Percentiles rank a stretch among this genome's conserved stretches.
phyloP scores from a whole-genome alignment of 1,140 invertebrate species.

The Brachystomella parvula region DNA sequence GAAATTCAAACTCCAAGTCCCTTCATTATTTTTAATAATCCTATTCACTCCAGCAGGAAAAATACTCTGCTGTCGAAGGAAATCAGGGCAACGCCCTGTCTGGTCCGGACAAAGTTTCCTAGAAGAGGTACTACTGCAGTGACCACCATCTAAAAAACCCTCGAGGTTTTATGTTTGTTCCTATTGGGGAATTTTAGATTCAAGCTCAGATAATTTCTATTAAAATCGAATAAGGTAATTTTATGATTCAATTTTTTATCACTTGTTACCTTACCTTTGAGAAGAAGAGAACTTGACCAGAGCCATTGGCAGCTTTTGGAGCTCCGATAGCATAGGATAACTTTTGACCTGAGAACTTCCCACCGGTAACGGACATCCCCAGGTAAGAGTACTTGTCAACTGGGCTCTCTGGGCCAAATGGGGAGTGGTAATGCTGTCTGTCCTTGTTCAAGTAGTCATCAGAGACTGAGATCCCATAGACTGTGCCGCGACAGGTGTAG shows the following conservation, averaged over 20 bases:
- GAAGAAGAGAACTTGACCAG: conserved; percentile 77
- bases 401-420: conserved; percentile 55
- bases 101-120: too few species aligned
- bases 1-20: background rate
- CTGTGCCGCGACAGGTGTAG: conserved; percentile 73
- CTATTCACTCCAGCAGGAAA: conserved; percentile 10
- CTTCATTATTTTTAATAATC: conserved; percentile 11
- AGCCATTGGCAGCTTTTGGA: conserved; percentile 65
- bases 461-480: conserved; percentile 67
- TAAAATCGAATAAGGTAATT: too few species aligned
- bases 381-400: conserved; percentile 67
- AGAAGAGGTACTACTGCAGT: too few species aligned
- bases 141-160: too few species aligned
- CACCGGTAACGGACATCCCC: conserved; percentile 81
- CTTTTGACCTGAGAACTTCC: conserved; percentile 58
- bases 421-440: conserved; percentile 67
- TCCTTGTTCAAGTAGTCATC: conserved; percentile 67
- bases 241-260: too few species aligned
- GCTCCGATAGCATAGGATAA: conserved; percentile 74
- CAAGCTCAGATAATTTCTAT: too few species aligned
- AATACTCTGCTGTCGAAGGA: too few species aligned
- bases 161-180: too few species aligned
- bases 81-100: too few species aligned
- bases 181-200: too few species aligned
- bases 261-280: conserved; percentile 55